Evolutionary conservation across 2,113 vertebrate genomes (phyloP).

Genomic region (Mirza zaza): DNA sequence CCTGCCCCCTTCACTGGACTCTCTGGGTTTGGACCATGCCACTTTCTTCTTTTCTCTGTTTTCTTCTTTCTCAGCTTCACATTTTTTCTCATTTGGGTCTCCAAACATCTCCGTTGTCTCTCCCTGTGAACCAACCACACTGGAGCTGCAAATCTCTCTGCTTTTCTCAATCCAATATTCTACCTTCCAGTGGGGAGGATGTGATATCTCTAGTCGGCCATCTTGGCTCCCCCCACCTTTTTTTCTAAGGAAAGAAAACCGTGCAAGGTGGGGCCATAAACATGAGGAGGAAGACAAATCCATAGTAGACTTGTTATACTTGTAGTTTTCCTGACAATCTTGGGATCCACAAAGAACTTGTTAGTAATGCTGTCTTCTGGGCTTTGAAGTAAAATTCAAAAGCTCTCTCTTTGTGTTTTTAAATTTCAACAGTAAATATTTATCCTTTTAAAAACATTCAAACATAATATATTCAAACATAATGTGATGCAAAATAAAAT

Average conservation of each 20-base stretch:
- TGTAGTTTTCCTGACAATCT: background rate
- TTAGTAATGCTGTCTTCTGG: background rate
- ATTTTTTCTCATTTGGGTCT: too few relatives aligned
- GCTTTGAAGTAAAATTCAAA: background rate
- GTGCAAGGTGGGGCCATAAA: background rate
- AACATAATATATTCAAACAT: background rate
- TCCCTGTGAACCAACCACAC: too few relatives aligned
- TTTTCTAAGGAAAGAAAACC: background rate
- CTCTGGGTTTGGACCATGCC: too few relatives aligned
- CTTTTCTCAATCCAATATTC: too few relatives aligned
- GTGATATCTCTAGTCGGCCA: too few relatives aligned
- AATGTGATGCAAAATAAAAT: background rate
- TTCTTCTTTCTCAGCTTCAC: too few relatives aligned
- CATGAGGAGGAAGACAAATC: background rate
- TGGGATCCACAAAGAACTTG: background rate
- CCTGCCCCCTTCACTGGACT: too few relatives aligned
- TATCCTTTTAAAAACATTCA: background rate
- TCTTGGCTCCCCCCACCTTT: too few relatives aligned
- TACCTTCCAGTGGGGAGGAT: too few relatives aligned
- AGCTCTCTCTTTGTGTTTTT: background rate
- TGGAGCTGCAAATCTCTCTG: too few relatives aligned
- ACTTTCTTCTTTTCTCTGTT: too few relatives aligned
- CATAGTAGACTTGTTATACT: background rate
- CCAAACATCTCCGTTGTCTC: too few relatives aligned
- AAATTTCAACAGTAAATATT: slow-evolving; percentile 16